Percentiles rank a stretch among this genome's conserved stretches.
phyloP scores from a whole-genome alignment of 2,113 vertebrate genomes.

The Pithys albifrons region DNA sequence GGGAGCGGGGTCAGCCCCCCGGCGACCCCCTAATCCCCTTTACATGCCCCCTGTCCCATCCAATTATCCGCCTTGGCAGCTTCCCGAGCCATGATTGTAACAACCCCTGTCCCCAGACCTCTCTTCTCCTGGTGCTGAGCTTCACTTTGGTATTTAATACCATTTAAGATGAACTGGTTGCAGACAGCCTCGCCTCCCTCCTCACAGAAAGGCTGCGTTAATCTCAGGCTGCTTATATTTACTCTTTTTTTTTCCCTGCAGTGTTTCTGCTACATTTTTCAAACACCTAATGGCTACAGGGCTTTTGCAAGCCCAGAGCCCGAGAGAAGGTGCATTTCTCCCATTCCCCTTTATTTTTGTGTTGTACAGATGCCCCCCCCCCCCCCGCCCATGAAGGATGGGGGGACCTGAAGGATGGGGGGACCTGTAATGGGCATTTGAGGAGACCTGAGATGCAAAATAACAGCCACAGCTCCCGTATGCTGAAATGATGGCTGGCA shows the following conservation, averaged over 20 bases:
- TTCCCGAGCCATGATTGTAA: rapidly evolving
- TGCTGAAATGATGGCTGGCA: constrained; percentile 11
- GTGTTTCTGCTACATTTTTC: not conserved
- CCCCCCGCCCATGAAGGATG: too few relatives aligned
- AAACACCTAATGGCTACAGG: constrained; percentile 41
- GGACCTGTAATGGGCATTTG: not conserved
- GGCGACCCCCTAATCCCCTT: not conserved
- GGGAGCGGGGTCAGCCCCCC: not conserved
- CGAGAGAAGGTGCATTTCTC: not conserved
- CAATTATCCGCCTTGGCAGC: not conserved
- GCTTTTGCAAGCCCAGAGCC: not conserved
- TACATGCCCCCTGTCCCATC: constrained; percentile 21
- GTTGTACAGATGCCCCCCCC: not conserved
- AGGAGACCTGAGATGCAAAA: not conserved
- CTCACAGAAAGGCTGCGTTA: not conserved
- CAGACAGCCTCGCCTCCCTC: not conserved
- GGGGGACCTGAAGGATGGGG: not conserved
- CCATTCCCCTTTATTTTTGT: not conserved
- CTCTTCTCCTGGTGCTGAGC: not conserved
- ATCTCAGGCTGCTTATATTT: not conserved
- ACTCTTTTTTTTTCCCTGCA: not conserved
- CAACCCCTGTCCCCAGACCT: not conserved
- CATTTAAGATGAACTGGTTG: not conserved
- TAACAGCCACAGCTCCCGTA: not conserved
- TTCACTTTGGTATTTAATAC: not conserved